Conservation (phyloP, 2,113 vertebrate genomes). For the Willisornis vidua region DNA sequence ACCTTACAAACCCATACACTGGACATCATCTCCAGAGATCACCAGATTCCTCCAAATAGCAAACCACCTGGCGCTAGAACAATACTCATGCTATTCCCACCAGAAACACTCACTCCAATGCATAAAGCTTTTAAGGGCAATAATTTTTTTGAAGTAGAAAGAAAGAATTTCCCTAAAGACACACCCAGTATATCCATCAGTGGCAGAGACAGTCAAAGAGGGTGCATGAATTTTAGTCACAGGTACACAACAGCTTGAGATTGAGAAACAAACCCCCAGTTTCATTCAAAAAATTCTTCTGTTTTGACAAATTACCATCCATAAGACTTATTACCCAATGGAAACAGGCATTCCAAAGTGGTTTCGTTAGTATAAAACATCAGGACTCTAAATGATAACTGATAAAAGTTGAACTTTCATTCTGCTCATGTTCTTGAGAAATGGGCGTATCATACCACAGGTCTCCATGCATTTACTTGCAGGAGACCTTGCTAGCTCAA, state of each 20-base stretch:
- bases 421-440: not conserved
- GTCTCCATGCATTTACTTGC: not conserved
- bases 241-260: not conserved
- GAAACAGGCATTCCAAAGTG: not conserved
- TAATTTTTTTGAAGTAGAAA: not conserved
- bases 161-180: not conserved
- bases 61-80: not conserved
- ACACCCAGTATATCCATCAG: accelerated
- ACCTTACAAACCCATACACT: not conserved
- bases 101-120: not conserved
- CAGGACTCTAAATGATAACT: not conserved
- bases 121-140: not conserved
- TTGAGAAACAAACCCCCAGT: not conserved
- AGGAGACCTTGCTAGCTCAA: not conserved
- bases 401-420: not conserved
- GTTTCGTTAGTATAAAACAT: not conserved
- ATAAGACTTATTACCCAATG: not conserved
- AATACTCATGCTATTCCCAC: not conserved
- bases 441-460: not conserved
- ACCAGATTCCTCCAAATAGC: not conserved
- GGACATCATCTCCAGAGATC: not conserved
- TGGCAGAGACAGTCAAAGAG: not conserved
- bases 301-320: not conserved
- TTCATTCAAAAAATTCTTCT: not conserved
- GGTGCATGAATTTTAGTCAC: not conserved